Evolutionary conservation across 2,888 invertebrate genomes (phyloP).

Genomic region (Quadriops clusia): DNA sequence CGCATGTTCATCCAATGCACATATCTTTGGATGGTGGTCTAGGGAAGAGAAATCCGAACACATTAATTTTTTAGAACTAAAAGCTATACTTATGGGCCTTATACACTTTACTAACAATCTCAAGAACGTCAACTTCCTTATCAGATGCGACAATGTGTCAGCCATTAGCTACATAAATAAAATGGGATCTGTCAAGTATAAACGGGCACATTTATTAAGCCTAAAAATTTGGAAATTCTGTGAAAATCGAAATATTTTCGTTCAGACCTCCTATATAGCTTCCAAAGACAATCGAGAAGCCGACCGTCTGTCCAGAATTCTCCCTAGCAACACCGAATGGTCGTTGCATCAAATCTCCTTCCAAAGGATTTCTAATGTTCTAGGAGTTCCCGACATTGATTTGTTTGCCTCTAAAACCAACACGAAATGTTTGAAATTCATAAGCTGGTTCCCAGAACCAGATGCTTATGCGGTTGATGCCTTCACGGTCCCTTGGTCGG

Average conservation of each 20-base stretch:
- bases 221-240: constrained; percentile 20
- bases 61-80: constrained; percentile 20
- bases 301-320: constrained; percentile 7
- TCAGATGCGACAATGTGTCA: constrained; percentile 18
- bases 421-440: constrained; percentile 7
- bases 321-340: constrained; percentile 5
- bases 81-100: constrained; percentile 18
- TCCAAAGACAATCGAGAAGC: constrained; percentile 8
- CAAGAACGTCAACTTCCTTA: constrained; percentile 14
- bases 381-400: constrained; percentile 7
- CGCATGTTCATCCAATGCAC: constrained; percentile 12
- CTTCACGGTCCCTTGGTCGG: constrained; percentile 3
- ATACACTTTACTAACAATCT: constrained; percentile 18
- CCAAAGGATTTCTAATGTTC: neutral
- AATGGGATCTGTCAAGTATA: constrained; percentile 17
- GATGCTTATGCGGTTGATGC: constrained; percentile 4
- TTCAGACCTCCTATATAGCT: constrained; percentile 9
- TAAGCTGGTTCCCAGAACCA: constrained; percentile 1
- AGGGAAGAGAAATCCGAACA: constrained; percentile 14
- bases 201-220: constrained; percentile 16
- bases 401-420: constrained; percentile 9
- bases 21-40: constrained; percentile 18
- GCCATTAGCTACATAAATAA: constrained; percentile 18
- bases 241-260: constrained; percentile 14
- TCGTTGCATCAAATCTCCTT: constrained; percentile 4